Evolutionary conservation across 1,140 invertebrate genomes (phyloP).

Genomic region (Luehdorfia chinensis): DNA sequence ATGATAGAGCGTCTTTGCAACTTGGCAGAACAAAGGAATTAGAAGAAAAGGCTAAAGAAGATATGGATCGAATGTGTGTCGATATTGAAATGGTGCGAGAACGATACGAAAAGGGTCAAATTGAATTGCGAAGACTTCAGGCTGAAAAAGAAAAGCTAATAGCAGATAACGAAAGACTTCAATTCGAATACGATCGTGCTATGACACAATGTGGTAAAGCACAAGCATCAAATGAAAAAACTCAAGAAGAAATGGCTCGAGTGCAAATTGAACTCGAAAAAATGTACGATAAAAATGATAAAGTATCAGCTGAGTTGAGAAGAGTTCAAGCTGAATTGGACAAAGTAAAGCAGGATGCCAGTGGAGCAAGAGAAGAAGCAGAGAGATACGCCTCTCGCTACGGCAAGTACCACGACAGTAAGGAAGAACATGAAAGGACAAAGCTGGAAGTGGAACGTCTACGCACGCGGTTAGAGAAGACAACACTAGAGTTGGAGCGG

Average conservation of each 20-base stretch:
- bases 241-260: constrained; percentile 91
- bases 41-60: constrained; percentile 94
- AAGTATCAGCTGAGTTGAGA: constrained; percentile 87
- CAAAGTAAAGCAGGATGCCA: constrained; percentile 82
- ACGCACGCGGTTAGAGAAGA: constrained; percentile 89
- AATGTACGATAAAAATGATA: constrained; percentile 93
- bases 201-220: constrained; percentile 90
- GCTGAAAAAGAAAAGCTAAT: constrained; percentile 91
- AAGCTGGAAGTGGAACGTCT: constrained; percentile 90
- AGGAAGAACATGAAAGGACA: constrained; percentile 88
- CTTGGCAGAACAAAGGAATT: constrained; percentile 90
- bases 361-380: constrained; percentile 83
- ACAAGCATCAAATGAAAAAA: constrained; percentile 89
- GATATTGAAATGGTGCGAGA: constrained; percentile 93
- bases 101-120: constrained; percentile 91
- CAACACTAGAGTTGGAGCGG: constrained; percentile 85
- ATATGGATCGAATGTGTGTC: constrained; percentile 87
- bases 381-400: constrained; percentile 86
- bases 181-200: constrained; percentile 90
- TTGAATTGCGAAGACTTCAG: constrained; percentile 88
- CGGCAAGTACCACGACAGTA: constrained; percentile 88
- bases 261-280: constrained; percentile 93
- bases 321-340: constrained; percentile 88
- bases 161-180: constrained; percentile 89
- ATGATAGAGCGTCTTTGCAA: constrained; percentile 90